phyloP scores from a whole-genome alignment of 1,140 invertebrate genomes.

The Fopius arisanus region DNA sequence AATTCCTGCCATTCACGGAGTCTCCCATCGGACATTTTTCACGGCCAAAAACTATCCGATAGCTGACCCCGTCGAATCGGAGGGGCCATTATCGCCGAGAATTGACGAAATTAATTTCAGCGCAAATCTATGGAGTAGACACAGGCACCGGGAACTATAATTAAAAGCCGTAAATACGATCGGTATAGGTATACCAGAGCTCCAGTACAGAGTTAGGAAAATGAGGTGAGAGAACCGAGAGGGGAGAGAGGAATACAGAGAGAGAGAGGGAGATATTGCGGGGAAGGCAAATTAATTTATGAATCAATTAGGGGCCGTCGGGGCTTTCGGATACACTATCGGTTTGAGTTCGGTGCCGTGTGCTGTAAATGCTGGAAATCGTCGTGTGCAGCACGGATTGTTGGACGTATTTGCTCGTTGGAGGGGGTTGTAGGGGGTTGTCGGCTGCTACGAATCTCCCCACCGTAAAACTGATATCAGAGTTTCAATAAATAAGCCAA shows the following conservation, averaged over 20 bases:
- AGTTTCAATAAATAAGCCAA: slow-evolving; percentile 53
- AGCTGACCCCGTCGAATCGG: not conserved
- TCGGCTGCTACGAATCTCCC: not conserved
- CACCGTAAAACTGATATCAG: slow-evolving; percentile 36
- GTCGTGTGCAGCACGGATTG: not conserved
- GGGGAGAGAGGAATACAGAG: not conserved
- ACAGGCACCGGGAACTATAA: slow-evolving; percentile 7
- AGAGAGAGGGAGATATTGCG: not conserved
- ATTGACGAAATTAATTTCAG: slow-evolving; percentile 7
- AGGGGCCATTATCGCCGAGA: not conserved
- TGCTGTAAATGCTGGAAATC: slow-evolving; percentile 10
- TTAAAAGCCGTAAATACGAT: slow-evolving; percentile 38
- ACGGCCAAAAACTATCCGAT: not conserved
- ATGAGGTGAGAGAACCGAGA: not conserved
- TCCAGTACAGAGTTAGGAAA: not conserved
- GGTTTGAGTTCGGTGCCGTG: slow-evolving; percentile 16
- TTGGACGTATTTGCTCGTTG: not conserved
- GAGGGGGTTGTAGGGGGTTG: not conserved
- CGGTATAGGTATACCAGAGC: not conserved
- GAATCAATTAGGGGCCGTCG: slow-evolving; percentile 51
- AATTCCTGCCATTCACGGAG: not conserved
- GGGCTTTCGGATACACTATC: slow-evolving; percentile 37
- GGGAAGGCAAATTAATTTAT: slow-evolving; percentile 50
- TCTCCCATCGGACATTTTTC: not conserved
- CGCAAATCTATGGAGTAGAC: slow-evolving; percentile 5